A percentile compares a stretch with the other conserved stretches of the same genome.
Evolutionary conservation across 2,113 vertebrate genomes (phyloP).

Genomic region (Triplophysa siluroides): DNA sequence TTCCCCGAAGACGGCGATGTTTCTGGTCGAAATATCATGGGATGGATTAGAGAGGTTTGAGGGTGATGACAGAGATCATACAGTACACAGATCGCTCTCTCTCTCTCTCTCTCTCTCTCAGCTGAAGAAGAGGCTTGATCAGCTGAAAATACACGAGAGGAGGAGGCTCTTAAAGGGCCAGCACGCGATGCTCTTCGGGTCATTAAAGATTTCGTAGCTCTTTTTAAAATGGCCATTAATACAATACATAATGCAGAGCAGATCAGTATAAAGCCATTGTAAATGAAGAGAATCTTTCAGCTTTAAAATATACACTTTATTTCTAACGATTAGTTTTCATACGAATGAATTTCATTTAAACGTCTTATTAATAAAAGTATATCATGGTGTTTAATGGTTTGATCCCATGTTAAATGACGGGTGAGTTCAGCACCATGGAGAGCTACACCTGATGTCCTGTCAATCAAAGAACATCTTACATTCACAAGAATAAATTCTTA

Average conservation of each 20-base stretch:
- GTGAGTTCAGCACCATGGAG: constrained; percentile 65
- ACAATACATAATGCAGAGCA: background rate
- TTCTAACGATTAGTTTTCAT: too few species aligned
- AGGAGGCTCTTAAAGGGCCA: constrained; percentile 82
- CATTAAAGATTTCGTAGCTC: background rate
- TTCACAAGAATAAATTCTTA: too few species aligned
- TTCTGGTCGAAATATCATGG: constrained; percentile 49
- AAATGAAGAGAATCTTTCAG: too few species aligned
- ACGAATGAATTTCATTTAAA: too few species aligned
- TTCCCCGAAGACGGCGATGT: constrained; percentile 7
- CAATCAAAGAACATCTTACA: background rate
- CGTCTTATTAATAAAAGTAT: too few species aligned
- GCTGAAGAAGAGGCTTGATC: constrained; percentile 76
- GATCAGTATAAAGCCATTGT: background rate
- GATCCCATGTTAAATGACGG: too few species aligned
- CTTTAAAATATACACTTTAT: too few species aligned
- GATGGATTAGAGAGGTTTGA: constrained; percentile 45
- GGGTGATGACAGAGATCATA: background rate
- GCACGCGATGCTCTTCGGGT: constrained; percentile 20
- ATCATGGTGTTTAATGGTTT: too few species aligned
- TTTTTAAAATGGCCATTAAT: too few species aligned
- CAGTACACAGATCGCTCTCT: constrained; percentile 48
- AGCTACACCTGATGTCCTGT: constrained; percentile 37
- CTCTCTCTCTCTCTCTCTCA: constrained; percentile 57
- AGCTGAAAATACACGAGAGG: constrained; percentile 77